Percentiles rank a stretch among this genome's conserved stretches.
These are phyloP conservation scores for Chromoteleia sp. DNA, from an alignment of 2,888 invertebrate species.

Conservation along the genomic window DNA sequence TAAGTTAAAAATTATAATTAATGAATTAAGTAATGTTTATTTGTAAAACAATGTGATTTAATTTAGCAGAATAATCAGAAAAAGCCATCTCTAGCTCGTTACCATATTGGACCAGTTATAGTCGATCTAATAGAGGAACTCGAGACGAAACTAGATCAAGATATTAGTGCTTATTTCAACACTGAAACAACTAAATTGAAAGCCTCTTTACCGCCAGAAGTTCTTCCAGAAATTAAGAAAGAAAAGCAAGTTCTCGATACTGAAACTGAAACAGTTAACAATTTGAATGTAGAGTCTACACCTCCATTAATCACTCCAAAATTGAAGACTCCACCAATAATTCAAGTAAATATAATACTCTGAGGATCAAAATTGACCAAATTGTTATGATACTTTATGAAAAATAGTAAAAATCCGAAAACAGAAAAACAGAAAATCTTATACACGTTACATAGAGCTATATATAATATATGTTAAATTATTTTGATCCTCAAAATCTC, in stretches of 20 bases:
- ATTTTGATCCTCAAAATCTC: too few species aligned
- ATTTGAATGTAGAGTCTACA: neutral
- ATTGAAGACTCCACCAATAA: constrained; percentile 20
- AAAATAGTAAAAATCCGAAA: too few species aligned
- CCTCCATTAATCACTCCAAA: constrained; percentile 22
- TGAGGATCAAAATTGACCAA: too few species aligned
- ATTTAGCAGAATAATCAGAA: constrained; percentile 76
- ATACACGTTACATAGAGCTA: too few species aligned
- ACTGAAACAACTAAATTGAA: constrained; percentile 74
- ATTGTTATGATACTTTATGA: too few species aligned
- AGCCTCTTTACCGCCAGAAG: constrained; percentile 36
- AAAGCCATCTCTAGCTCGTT: constrained; percentile 74
- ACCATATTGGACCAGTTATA: constrained; percentile 88
- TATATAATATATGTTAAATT: too few species aligned
- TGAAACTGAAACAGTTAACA: constrained; percentile 48
- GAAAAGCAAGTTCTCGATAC: constrained; percentile 27
- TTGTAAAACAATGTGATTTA: neutral
- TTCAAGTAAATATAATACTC: constrained; percentile 35
- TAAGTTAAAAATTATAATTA: constrained; percentile 62
- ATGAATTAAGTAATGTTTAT: neutral
- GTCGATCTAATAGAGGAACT: constrained; percentile 89
- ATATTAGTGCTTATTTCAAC: constrained; percentile 79
- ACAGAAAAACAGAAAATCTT: too few species aligned
- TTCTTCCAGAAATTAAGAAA: constrained; percentile 55
- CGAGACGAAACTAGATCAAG: constrained; percentile 85